These are phyloP conservation scores for Entelurus aequoreus DNA, from an alignment of 2,113 vertebrate genomes.

Conservation along the genomic window DNA sequence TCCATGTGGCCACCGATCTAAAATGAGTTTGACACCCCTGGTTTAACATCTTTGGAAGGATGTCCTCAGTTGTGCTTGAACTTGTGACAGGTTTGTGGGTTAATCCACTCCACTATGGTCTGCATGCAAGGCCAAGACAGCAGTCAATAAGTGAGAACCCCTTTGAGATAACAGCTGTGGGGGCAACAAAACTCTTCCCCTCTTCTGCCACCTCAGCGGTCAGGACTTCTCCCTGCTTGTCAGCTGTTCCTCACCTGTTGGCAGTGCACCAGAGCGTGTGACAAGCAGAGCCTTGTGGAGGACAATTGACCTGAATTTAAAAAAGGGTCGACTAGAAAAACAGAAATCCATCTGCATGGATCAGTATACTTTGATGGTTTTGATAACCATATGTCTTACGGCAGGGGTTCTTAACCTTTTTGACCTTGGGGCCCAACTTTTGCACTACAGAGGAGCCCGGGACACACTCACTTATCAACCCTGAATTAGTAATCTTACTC, in stretches of 20 bases:
- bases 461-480: too few relatives aligned
- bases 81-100: neutral
- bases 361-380: too few relatives aligned
- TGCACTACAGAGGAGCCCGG: too few relatives aligned
- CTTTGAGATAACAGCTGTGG: constrained; percentile 10
- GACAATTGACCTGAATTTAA: too few relatives aligned
- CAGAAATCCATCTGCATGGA: too few relatives aligned
- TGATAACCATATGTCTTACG: too few relatives aligned
- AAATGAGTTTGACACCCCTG: too few relatives aligned
- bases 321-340: too few relatives aligned
- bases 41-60: neutral
- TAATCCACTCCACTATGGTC: neutral
- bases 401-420: too few relatives aligned
- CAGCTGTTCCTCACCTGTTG: constrained; percentile 36
- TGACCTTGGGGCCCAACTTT: too few relatives aligned
- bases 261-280: neutral
- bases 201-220: constrained; percentile 6
- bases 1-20: too few relatives aligned
- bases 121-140: constrained; percentile 5
- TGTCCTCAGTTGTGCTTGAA: neutral
- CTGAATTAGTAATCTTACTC: too few relatives aligned
- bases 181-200: neutral
- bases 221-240: constrained; percentile 26
- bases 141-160: constrained; percentile 24
- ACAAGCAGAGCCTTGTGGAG: neutral